These are phyloP conservation scores for Drosophila limbata DNA, from an alignment of 2,888 invertebrate genomes.

Conservation along the genomic window DNA sequence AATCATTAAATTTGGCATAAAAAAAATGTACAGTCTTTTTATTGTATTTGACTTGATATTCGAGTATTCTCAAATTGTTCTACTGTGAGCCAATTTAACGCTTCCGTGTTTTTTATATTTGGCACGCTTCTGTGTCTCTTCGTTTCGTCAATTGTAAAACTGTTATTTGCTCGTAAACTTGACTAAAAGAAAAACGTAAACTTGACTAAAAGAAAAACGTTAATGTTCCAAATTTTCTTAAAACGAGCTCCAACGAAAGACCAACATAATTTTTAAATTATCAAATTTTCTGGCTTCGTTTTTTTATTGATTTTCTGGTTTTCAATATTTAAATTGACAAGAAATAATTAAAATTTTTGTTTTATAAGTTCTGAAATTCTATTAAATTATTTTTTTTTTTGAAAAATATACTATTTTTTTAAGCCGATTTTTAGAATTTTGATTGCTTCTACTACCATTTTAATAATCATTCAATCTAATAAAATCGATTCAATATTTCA, in stretches of 20 bases:
- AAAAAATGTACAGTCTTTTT: neutral
- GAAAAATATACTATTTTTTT: too few relatives aligned
- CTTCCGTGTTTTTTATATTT: conserved; percentile 62
- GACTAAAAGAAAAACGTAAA: conserved; percentile 12
- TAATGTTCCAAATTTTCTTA: neutral
- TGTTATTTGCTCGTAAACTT: conserved; percentile 28
- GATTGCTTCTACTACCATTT: too few relatives aligned
- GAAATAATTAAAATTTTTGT: neutral
- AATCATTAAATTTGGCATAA: neutral
- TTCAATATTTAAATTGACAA: neutral
- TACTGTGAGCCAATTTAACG: conserved; percentile 64
- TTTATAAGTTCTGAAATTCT: neutral
- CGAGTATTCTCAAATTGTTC: neutral
- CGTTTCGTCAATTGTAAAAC: conserved; percentile 12
- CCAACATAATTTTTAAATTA: neutral
- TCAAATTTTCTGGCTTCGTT: too few relatives aligned
- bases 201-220: conserved; percentile 5
- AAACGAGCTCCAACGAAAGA: too few relatives aligned
- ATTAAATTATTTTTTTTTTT: too few relatives aligned
- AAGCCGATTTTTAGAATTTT: too few relatives aligned
- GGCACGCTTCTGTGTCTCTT: conserved; percentile 46
- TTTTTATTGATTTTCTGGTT: too few relatives aligned
- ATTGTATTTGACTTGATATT: neutral
- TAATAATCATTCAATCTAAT: too few relatives aligned
- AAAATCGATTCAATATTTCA: too few relatives aligned